Base-by-base conservation (phyloP, 2,797 vertebrate genomes). In the Acipenser ruthenus region DNA sequence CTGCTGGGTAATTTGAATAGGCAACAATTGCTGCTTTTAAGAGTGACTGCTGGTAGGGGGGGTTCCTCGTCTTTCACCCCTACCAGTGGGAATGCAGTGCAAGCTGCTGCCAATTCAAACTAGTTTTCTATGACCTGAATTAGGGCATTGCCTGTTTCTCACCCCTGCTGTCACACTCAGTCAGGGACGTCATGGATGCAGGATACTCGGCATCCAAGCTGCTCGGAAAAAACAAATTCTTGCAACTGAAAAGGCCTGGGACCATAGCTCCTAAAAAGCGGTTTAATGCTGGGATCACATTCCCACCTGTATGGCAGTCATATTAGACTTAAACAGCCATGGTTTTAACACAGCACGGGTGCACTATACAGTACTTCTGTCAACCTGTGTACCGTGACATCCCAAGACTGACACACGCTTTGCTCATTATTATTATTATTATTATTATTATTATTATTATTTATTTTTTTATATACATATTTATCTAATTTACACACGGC, bases 381-480 rank as follows among this genome's bases (percentile, higher is more conserved):
- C 18, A 60, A 60, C 11, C 23, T 37, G 23, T 4, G 10, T 37
- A 56, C 66, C 56, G 67, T 65, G 55, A 53, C 50, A 59, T 37
- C 51, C 63, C 62, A n/a, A 56, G 62, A 50, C 52, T 76, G 70
- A 82, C 85, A 79, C 79, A 82, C 73, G 67, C 70, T 74, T 78
- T 78, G 73, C 75, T 75, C 80, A 83, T 15, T 76, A 73, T 80
- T 72, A 68, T 83, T 79, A 79, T 89, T 84, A 79, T 89, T 84
- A 86, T 88, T 79, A 87, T 88, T 90, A 68, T 83, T 79, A 79
- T 89, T 84, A 79, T 89, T 84, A 86, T 88, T 79, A 87, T 88
- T 90, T 87, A 84, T 86, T 90, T 75, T 80, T 78, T 77, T 87
- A 85, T 88, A 83, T 89, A 91, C 87, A 90, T 86, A 87, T 88